These are phyloP conservation scores for Drosophila tropicalis DNA, from an alignment of 1,140 invertebrate genomes.

Conservation along the genomic window DNA sequence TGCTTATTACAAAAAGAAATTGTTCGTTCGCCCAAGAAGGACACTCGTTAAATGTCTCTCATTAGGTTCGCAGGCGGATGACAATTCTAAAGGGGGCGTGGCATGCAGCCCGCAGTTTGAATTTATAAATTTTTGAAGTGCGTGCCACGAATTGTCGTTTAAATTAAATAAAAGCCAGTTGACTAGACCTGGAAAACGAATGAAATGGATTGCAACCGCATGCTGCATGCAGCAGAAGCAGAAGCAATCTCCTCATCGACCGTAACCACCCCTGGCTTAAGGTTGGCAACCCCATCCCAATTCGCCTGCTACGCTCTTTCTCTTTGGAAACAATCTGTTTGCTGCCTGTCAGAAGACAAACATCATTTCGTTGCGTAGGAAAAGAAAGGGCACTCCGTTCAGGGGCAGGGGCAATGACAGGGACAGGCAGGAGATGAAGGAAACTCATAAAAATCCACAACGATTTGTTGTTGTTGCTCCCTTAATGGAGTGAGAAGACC, in stretches of 20 bases:
- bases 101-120: conserved; percentile 21
- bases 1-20: conserved; percentile 64
- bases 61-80: conserved; percentile 47
- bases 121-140: conserved; percentile 59
- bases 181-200: conserved; percentile 51
- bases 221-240: conserved; percentile 15
- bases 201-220: conserved; percentile 16
- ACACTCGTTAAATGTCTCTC: conserved; percentile 64
- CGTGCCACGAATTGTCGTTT: conserved; percentile 76
- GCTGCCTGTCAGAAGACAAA: conserved; percentile 77
- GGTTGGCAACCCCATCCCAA: conserved; percentile 49
- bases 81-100: conserved; percentile 36
- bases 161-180: conserved; percentile 78
- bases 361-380: conserved; percentile 20
- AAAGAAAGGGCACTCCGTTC: not conserved
- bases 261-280: conserved; percentile 12
- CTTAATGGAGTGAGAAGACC: conserved; percentile 22
- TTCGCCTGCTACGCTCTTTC: not conserved
- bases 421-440: conserved; percentile 31
- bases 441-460: conserved; percentile 78
- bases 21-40: conserved; percentile 13
- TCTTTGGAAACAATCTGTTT: conserved; percentile 70
- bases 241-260: not conserved
- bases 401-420: not conserved
- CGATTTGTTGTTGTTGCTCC: conserved; percentile 68